Evolutionary conservation across 2,113 vertebrate species (phyloP).

Genomic region (Tapirus terrestris): DNA sequence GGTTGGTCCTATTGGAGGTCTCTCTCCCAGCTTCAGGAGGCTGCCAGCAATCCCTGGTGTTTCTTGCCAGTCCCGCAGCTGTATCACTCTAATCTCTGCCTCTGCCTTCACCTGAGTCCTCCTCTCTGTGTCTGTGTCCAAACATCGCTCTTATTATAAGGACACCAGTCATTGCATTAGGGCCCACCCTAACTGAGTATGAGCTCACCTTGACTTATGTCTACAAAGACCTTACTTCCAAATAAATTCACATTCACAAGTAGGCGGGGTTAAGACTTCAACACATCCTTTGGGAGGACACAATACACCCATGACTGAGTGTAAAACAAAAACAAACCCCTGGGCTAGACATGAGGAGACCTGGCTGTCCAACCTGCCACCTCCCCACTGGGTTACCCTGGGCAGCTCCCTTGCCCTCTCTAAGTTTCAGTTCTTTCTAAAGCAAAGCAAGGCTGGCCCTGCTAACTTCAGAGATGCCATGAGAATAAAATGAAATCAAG

Average conservation of each 20-base stretch:
- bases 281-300: not conserved
- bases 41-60: not conserved
- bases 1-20: not conserved
- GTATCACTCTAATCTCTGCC: not conserved
- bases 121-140: not conserved
- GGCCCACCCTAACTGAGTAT: not conserved
- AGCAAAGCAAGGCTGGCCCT: not conserved
- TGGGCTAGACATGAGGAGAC: not conserved
- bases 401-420: not conserved
- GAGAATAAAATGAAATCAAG: constrained; percentile 11
- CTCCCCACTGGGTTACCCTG: not conserved
- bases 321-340: not conserved
- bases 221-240: constrained; percentile 22
- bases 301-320: not conserved
- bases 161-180: not conserved
- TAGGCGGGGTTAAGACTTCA: not conserved
- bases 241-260: not conserved
- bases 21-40: not conserved
- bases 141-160: not conserved
- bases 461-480: not conserved
- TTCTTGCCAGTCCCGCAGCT: not conserved
- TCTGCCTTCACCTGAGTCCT: not conserved
- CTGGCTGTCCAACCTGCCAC: not conserved
- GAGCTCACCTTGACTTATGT: not conserved
- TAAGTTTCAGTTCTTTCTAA: not conserved